phyloP scores from a whole-genome alignment of 2,888 invertebrate genomes.

The Anoplius nigerrimus region DNA sequence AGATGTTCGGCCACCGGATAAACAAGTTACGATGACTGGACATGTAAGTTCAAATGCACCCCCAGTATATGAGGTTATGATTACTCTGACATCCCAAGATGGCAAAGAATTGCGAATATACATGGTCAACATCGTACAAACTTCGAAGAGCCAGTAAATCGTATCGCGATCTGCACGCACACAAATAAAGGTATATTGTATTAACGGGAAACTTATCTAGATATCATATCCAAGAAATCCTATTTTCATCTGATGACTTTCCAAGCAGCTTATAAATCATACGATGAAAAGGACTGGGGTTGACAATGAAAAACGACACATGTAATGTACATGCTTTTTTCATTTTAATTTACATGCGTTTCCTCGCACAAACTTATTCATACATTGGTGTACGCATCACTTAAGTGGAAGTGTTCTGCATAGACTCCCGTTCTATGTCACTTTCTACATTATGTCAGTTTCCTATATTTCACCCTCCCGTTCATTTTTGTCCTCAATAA shows the following conservation, averaged over 20 bases:
- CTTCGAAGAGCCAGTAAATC: slow-evolving; percentile 7
- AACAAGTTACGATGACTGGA: slow-evolving; percentile 40
- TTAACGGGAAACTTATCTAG: too few relatives aligned
- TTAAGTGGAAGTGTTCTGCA: slow-evolving; percentile 7
- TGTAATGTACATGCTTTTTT: slow-evolving; percentile 16
- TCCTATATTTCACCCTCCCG: background rate
- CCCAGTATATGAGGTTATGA: slow-evolving; percentile 36
- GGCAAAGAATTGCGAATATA: slow-evolving; percentile 51
- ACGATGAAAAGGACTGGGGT: too few relatives aligned
- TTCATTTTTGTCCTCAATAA: too few relatives aligned
- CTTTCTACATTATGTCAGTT: background rate
- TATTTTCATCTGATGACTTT: too few relatives aligned
- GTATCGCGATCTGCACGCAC: too few relatives aligned
- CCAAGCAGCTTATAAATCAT: too few relatives aligned
- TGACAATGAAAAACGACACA: background rate
- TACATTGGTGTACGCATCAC: slow-evolving; percentile 16
- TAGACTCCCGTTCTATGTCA: background rate
- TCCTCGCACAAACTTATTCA: slow-evolving; percentile 20
- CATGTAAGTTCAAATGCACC: slow-evolving; percentile 44
- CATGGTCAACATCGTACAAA: slow-evolving; percentile 39
- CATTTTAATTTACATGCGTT: slow-evolving; percentile 23
- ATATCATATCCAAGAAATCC: too few relatives aligned
- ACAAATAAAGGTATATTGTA: too few relatives aligned
- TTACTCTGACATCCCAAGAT: slow-evolving; percentile 49
- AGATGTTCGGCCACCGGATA: slow-evolving; percentile 41